Percentiles rank a stretch among this genome's conserved stretches.
These are phyloP conservation scores for Platichthys stellatus DNA, from an alignment of 2,113 vertebrate genomes.

Conservation along the genomic window DNA sequence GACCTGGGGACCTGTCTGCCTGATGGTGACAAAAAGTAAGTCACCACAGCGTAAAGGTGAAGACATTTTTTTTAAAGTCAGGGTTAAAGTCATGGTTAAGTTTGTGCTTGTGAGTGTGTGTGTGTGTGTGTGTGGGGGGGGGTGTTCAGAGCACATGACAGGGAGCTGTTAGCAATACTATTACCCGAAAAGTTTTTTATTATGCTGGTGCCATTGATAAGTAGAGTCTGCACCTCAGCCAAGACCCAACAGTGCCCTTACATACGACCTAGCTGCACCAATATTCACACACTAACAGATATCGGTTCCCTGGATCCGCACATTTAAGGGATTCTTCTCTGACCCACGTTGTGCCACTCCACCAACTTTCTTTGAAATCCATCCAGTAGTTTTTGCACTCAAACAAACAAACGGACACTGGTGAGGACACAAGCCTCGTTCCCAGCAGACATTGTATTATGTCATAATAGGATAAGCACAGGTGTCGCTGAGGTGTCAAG, in stretches of 20 bases:
- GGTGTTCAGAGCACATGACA: slow-evolving; percentile 58
- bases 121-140: no score
- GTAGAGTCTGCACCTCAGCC: no score
- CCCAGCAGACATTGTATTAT: background rate
- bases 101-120: background rate
- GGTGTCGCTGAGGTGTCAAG: background rate
- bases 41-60: background rate
- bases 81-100: background rate
- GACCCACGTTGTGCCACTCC: background rate
- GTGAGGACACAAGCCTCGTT: background rate
- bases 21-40: background rate
- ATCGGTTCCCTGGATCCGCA: background rate
- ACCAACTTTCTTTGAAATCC: background rate
- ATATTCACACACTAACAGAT: no score
- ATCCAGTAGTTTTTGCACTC: background rate
- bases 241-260: no score
- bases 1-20: background rate
- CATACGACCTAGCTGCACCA: no score
- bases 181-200: slow-evolving; percentile 10
- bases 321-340: background rate
- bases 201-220: background rate
- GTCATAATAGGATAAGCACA: background rate
- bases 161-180: slow-evolving; percentile 30
- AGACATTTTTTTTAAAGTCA: background rate
- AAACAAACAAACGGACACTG: no score